Percentiles rank a stretch among this genome's conserved stretches.
phyloP scores from a whole-genome alignment of 2,113 vertebrate species.

The Dromaius novaehollandiae region DNA sequence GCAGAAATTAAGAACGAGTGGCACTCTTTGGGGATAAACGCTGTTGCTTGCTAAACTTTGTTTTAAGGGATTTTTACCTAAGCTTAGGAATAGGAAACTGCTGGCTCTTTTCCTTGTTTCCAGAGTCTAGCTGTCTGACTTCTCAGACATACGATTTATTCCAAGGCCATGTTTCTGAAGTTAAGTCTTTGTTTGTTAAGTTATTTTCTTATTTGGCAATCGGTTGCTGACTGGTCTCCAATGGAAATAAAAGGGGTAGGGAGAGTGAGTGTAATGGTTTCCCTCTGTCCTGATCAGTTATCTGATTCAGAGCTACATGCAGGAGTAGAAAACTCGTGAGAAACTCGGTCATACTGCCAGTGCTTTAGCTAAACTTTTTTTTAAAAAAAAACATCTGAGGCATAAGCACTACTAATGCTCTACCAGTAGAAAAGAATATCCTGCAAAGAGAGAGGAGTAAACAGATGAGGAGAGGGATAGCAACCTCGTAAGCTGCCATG shows the following conservation, averaged over 20 bases:
- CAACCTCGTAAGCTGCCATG: neutral
- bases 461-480: neutral
- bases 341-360: neutral
- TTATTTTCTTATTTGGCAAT: fast-evolving
- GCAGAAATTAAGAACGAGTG: neutral
- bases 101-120: neutral
- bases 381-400: neutral
- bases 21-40: neutral
- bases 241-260: neutral
- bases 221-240: neutral
- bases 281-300: neutral
- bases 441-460: neutral
- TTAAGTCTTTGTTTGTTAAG: neutral
- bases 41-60: neutral
- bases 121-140: neutral
- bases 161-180: neutral
- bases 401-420: neutral
- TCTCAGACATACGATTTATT: neutral
- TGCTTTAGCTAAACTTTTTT: neutral
- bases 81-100: neutral
- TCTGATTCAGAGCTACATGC: neutral
- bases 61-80: neutral
- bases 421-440: neutral
- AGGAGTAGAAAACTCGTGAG: neutral
- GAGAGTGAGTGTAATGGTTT: neutral